A percentile compares a stretch with the other conserved stretches of the same genome.
These are phyloP conservation scores for Rotaria macrura DNA, from an alignment of 2,888 invertebrate genomes.

Conservation along the genomic window DNA sequence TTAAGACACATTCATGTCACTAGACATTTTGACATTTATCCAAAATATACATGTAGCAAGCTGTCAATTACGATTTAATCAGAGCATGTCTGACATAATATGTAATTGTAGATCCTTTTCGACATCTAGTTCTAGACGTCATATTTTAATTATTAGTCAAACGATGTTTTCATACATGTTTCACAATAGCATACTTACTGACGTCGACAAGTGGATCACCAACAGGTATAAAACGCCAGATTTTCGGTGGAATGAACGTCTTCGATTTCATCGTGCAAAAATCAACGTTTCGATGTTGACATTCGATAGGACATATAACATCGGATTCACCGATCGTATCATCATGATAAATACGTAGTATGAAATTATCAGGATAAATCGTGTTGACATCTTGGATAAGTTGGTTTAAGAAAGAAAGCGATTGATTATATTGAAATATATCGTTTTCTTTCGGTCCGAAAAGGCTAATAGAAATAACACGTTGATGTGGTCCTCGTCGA, in stretches of 20 bases:
- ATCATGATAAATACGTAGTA: background rate
- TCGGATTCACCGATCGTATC: background rate
- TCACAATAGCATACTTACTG: background rate
- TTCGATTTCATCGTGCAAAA: background rate
- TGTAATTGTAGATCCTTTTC: too few species aligned
- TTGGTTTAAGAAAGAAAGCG: background rate
- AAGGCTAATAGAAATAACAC: constrained; percentile 16
- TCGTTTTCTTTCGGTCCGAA: constrained; percentile 19
- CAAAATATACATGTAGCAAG: too few species aligned
- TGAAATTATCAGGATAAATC: background rate
- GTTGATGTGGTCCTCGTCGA: constrained; percentile 26
- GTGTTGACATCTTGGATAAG: background rate
- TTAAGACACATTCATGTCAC: too few species aligned
- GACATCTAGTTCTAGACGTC: too few species aligned
- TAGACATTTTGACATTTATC: too few species aligned
- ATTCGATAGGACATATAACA: background rate
- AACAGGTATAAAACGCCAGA: constrained; percentile 11
- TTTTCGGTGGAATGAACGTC: background rate
- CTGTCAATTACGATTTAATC: too few species aligned
- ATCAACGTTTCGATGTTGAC: constrained; percentile 3
- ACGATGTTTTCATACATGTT: too few species aligned
- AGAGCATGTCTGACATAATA: too few species aligned
- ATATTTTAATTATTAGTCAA: too few species aligned
- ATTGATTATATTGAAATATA: background rate
- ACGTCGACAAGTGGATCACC: background rate